phyloP scores from a whole-genome alignment of 53 echinoderm and acorn worm genomes.

The Astropecten irregularis region DNA sequence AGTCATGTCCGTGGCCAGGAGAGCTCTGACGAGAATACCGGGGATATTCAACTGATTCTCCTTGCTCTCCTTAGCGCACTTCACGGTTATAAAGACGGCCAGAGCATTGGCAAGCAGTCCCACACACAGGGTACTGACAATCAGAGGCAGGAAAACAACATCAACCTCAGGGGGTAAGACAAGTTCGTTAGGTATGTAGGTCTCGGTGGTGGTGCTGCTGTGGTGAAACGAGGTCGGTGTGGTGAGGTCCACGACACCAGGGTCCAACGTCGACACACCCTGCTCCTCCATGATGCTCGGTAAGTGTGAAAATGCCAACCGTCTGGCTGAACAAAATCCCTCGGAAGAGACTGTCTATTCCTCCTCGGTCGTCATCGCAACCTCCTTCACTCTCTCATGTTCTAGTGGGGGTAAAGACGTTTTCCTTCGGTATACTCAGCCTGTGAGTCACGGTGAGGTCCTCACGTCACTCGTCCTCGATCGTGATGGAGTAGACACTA shows the following conservation, averaged over 20 bases:
- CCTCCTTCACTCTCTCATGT: too few relatives aligned
- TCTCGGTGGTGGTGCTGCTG: neutral
- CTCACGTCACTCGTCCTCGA: too few relatives aligned
- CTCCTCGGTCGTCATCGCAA: too few relatives aligned
- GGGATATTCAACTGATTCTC: conserved; percentile 40
- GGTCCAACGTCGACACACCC: too few relatives aligned
- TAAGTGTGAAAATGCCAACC: too few relatives aligned
- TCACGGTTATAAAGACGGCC: conserved; percentile 52
- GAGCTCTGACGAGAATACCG: conserved; percentile 22
- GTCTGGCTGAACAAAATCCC: too few relatives aligned
- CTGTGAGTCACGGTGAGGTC: too few relatives aligned
- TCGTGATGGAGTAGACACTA: too few relatives aligned
- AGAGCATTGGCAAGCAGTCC: conserved; percentile 60
- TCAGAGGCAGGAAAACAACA: neutral
- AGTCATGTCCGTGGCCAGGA: conserved; percentile 55
- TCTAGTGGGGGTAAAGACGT: too few relatives aligned
- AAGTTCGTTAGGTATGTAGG: conserved; percentile 40
- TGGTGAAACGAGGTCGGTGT: neutral
- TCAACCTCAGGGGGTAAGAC: neutral
- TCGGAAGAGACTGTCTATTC: too few relatives aligned
- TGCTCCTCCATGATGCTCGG: too few relatives aligned
- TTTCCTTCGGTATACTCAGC: too few relatives aligned
- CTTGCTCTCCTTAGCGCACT: conserved; percentile 6
- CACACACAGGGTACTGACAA: conserved; percentile 17
- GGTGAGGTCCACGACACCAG: neutral